Base-by-base conservation (phyloP, 2,113 vertebrate species). In the Cyrtonyx montezumae region DNA sequence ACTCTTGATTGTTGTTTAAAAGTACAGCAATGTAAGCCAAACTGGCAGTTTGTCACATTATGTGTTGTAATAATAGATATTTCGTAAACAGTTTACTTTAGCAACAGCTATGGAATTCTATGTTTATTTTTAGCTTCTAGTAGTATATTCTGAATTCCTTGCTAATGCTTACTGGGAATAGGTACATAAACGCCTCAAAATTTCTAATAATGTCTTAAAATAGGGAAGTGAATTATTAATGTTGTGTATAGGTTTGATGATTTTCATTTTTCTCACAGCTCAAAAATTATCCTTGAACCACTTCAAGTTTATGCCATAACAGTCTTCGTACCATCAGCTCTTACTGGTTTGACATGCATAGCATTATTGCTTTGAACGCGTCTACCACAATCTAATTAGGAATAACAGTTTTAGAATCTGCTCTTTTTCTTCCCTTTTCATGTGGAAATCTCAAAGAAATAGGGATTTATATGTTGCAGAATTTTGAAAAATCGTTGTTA, bases 41-140 rank as follows among this genome's bases (percentile, higher is more conserved):
- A 71, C 58, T 96, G 91, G 83, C 88, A 87, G 77, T 92, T 96
- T 95, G 83, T 90, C 62, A 42, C 93, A 76, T 79, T 79, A 53
- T 80, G 23, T 91, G 28, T 76, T 95, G 66, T 76, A 84, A 84
- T 83, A 96, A 93, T 90, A 79, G 91, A 93, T 95, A 96, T 93
- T 93, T 94, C 96, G 82, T 92, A 91, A 97, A 56, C 85, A 62
- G 71, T 94, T 97, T 95, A 96, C 91, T 86, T 88, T 9, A 53
- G 58, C 71, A 37, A 51, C 79, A 87, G 91, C 70, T 93, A 81
- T 87, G 91, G 26, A 95, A 80, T 91, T 96, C 90, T 93, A 4
- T 94, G 75, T 95, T 95, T 94, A 95, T 96, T 96, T 95, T 96
- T 93, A 95, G 75, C 79, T 80, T 95, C 94, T 81, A 68, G 34